These are phyloP conservation scores for Trichonephila inaurata DNA, from an alignment of 1,140 invertebrate genomes.

Conservation along the genomic window DNA sequence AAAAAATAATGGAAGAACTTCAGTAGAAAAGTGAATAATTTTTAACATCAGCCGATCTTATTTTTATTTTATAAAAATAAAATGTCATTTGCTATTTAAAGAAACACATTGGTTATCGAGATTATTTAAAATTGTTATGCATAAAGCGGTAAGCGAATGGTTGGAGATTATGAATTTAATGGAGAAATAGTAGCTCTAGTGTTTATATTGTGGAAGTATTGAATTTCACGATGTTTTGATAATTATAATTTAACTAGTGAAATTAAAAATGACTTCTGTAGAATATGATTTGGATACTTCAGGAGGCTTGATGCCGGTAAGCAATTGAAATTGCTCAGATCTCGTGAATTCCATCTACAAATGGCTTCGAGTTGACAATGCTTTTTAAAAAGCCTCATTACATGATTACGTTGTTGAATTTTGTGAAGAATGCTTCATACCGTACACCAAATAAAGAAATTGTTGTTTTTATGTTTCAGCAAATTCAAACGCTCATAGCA, in stretches of 20 bases:
- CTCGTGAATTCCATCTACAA: not conserved
- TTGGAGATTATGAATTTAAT: slow-evolving; percentile 23
- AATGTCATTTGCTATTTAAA: not conserved
- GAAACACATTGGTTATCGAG: not conserved
- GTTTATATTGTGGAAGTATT: slow-evolving; percentile 53
- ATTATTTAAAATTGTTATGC: not conserved
- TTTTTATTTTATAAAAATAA: not conserved
- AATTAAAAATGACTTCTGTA: slow-evolving; percentile 69
- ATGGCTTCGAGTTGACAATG: not conserved
- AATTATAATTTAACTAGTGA: not conserved
- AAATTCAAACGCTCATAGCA: slow-evolving; percentile 93
- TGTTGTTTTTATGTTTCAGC: slow-evolving; percentile 82
- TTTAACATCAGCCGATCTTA: not conserved
- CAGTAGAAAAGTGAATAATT: not conserved
- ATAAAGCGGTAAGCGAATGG: not conserved
- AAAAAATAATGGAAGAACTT: not conserved
- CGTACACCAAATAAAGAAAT: slow-evolving; percentile 52
- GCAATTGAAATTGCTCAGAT: not conserved
- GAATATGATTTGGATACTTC: slow-evolving; percentile 85
- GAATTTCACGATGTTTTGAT: not conserved
- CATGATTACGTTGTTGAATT: not conserved
- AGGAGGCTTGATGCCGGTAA: slow-evolving; percentile 87
- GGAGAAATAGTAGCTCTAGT: not conserved
- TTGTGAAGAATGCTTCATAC: not conserved
- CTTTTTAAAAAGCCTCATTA: not conserved